These are phyloP conservation scores for Ochotona princeps DNA, from an alignment of 2,113 vertebrate species.

Conservation along the genomic window DNA sequence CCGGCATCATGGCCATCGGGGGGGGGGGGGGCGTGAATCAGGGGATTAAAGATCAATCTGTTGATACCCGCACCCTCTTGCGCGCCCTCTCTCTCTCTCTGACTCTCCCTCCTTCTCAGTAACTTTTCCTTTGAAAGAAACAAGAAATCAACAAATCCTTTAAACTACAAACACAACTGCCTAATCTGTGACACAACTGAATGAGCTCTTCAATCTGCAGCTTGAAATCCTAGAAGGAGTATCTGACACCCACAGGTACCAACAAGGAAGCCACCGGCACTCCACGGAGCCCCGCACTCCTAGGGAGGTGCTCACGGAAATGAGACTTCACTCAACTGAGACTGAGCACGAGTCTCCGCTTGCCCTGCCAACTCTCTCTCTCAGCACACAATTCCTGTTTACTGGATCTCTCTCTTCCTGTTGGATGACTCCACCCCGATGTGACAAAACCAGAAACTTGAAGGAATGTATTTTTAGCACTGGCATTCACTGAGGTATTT, in stretches of 20 bases:
- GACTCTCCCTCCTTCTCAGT: no score
- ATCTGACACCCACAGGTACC: background rate
- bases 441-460: slow-evolving; percentile 59
- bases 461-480: slow-evolving; percentile 69
- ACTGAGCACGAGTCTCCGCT: background rate
- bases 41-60: no score
- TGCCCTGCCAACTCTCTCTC: slow-evolving; percentile 41
- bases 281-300: background rate
- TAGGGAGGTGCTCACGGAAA: background rate
- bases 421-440: slow-evolving; percentile 19
- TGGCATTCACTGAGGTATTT: slow-evolving; percentile 62
- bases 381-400: slow-evolving; percentile 62
- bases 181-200: background rate
- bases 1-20: no score
- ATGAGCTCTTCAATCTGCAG: background rate
- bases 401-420: slow-evolving; percentile 72
- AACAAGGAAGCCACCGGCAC: background rate
- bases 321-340: background rate
- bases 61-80: no score
- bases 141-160: no score
- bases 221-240: background rate
- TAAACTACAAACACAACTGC: background rate
- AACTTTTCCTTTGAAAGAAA: no score
- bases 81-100: no score
- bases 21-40: no score